Conservation (phyloP, 2,888 invertebrate species). For the Xestia rhomboidea region DNA sequence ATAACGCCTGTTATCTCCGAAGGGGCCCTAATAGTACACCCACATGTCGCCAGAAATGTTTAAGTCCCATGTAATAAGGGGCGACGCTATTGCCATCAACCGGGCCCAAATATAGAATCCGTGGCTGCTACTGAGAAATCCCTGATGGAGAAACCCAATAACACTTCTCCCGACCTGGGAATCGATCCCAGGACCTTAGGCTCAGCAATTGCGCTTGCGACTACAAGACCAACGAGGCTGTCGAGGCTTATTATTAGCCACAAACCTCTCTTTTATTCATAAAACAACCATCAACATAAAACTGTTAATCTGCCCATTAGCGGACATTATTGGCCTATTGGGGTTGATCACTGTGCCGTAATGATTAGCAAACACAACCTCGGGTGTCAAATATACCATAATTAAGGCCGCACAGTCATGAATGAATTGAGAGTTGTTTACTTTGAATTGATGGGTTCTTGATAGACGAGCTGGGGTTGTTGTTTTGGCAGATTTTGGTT, state of each 20-base stretch:
- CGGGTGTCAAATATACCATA: slow-evolving; percentile 53
- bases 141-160: no score
- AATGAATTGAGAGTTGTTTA: slow-evolving; percentile 36
- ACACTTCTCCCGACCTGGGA: no score
- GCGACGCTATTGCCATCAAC: no score
- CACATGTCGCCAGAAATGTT: no score
- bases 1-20: no score
- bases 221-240: no score
- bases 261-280: background rate
- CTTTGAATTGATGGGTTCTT: slow-evolving; percentile 59
- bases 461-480: slow-evolving; percentile 36
- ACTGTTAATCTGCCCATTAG: slow-evolving; percentile 18
- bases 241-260: background rate
- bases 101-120: no score
- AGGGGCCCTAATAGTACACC: no score
- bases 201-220: no score
- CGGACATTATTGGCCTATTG: slow-evolving; percentile 35
- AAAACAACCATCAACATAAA: slow-evolving; percentile 21
- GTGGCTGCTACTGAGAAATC: no score
- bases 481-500: slow-evolving; percentile 14
- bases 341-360: slow-evolving; percentile 42
- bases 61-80: no score
- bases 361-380: slow-evolving; percentile 54
- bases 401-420: slow-evolving; percentile 53
- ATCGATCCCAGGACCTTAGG: no score